Evolutionary conservation across 2,113 vertebrate species (phyloP).

Genomic region (Neolamprologus devosi): DNA sequence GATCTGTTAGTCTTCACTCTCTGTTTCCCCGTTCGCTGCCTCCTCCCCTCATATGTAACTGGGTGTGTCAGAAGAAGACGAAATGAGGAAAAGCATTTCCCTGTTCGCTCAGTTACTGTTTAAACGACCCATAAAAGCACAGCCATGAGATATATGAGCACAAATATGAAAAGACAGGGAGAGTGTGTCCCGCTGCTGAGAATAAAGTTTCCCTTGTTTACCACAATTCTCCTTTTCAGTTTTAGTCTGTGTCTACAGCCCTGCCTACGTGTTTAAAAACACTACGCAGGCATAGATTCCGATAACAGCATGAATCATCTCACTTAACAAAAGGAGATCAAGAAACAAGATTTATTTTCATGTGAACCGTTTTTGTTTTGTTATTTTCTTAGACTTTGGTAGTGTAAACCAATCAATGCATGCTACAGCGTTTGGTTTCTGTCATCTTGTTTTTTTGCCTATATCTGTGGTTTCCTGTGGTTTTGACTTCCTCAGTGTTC

Average conservation of each 20-base stretch:
- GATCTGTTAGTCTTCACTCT: background rate
- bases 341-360: background rate
- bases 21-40: background rate
- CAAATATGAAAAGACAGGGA: background rate
- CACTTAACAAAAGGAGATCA: background rate
- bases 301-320: background rate
- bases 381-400: background rate
- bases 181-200: background rate
- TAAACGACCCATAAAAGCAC: background rate
- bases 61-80: background rate
- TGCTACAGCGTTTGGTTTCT: background rate
- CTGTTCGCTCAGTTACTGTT: background rate
- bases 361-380: background rate
- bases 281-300: fast-evolving
- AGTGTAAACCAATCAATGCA: background rate
- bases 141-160: background rate
- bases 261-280: background rate
- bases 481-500: background rate
- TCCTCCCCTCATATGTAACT: background rate
- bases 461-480: background rate
- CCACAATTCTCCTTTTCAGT: background rate
- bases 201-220: background rate
- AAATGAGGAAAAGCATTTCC: background rate
- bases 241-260: background rate
- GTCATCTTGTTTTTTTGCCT: background rate